Evolutionary conservation across 2,888 invertebrate genomes (phyloP), one percentile per base, ranked within the genome.

Genomic region (Tenthredo scrophulariae): DNA sequence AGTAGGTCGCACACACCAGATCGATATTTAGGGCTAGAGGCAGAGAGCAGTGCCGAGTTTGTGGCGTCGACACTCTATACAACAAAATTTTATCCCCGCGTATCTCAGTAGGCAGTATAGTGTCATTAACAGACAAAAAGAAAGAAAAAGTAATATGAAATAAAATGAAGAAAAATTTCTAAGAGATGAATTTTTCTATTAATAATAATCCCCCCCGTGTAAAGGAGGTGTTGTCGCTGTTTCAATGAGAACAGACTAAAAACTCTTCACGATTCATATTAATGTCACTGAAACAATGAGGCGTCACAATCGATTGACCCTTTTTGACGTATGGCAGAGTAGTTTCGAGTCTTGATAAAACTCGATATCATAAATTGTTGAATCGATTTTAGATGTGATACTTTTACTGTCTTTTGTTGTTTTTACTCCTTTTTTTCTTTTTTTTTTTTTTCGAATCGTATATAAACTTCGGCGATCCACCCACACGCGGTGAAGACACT

Each of bases 11-110:
- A 75, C 89, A 88, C 89, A 89, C 90, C 89, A 90, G 91, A 92
- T 92, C 92, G 92, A 92, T 92, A 92, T 91, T 92, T 89, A 90
- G 90, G 91, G 90, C 91, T 89, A 90, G 89, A 88, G 29, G 7
- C 37, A 13, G 22, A 22, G 33, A 50, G 22, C 37, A 50, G 54
- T 26, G 62, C 50, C 46, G 62, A 62, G 62, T 26, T 62, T 62
- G 43, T 43, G 82, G 82, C 82, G 82, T 82, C 82, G 26, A 9
- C 50, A 58, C 33, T 58, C 33, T 10, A 54, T 58, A 33, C n/a
- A 33, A 9, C 22, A 50, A 70, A 75, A 75, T 40, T 75, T 75
- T 26, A 62, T 26, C 75, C 13, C 37, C 26, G 74, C 26, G 29
- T 75, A 22, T 22, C 5, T 22, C 46, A 6, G 62, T 62, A 10